Evolutionary conservation across 2,113 vertebrate species (phyloP), one percentile per base, ranked within the genome.

Genomic region (Neoarius graeffei): DNA sequence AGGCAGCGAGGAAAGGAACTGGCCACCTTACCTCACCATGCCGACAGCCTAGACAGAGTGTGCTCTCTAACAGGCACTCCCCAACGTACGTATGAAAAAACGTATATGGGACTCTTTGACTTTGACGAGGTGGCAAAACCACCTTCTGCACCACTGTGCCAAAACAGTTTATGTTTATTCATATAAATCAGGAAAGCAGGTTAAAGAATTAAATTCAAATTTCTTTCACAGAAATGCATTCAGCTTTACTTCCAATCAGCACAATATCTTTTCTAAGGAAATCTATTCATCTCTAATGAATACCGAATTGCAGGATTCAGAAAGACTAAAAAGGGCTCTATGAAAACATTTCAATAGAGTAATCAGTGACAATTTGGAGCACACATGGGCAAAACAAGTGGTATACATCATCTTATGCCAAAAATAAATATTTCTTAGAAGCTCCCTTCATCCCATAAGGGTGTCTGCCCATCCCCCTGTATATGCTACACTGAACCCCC

Each of bases 371-470:
- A 50, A 84, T 82, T 60, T 59, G 25, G 30, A 76, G 25, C 42
- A 56, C n/a, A 84, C 67, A 77, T 57, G 20, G 57, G 62, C n/a
- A 13, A 88, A 88, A 54, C 10, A 77, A 52, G 10, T 14, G 23
- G 23, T 25, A 59, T 85, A 64, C 77, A 88, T 83, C 76, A 60
- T 67, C 67, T 69, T 59, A 52, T 59, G 42, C 15, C 35, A 48
- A 77, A 42, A 66, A 91, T 83, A 81, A 50, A 81, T 81, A 42
- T 90, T 84, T 79, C 30, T 81, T 81, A 52, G 9, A 67, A 17
- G 59, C 77, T 81, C 27, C 35, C 54, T 30, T 79, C 52, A 79
- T 48, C 27, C 85, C 11, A n/a, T 11, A 27, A 89, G 62, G 15
- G 54, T 17, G 4, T 48, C 79, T 23, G 50, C 48, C 74, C 56